phyloP scores from a whole-genome alignment of 2,888 invertebrate species.

The Proisotoma minuta region DNA sequence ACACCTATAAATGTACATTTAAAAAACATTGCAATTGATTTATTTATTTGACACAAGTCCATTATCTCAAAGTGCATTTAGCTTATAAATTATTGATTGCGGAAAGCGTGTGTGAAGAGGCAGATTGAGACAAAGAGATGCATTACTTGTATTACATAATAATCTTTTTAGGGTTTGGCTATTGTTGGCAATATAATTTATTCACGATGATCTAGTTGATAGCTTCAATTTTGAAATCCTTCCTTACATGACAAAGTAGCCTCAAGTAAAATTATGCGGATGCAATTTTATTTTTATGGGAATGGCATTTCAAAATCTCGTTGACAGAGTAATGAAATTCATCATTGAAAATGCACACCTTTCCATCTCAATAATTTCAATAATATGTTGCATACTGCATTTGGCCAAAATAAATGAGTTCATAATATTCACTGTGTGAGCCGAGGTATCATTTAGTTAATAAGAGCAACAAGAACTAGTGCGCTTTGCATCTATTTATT shows the following conservation, averaged over 20 bases:
- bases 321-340: not conserved
- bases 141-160: not conserved
- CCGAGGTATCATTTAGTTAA: not conserved
- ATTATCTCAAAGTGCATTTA: not conserved
- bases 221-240: slow-evolving; percentile 1
- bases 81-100: not conserved
- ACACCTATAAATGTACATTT: slow-evolving; percentile 18
- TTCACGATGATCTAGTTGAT: slow-evolving; percentile 6
- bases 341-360: not conserved
- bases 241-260: not conserved
- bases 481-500: not conserved
- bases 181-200: not conserved
- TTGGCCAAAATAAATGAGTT: not conserved
- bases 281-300: slow-evolving; percentile 6
- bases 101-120: not conserved
- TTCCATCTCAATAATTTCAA: not conserved
- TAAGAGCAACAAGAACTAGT: not conserved
- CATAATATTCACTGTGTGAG: too few relatives aligned
- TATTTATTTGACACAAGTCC: not conserved
- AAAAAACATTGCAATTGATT: not conserved
- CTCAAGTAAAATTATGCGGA: not conserved
- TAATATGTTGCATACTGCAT: too few relatives aligned
- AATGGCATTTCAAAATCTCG: not conserved
- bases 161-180: not conserved
- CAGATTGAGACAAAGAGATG: not conserved